Conservation (phyloP, 2,888 invertebrate genomes). For the Drosophila engyochracea region DNA sequence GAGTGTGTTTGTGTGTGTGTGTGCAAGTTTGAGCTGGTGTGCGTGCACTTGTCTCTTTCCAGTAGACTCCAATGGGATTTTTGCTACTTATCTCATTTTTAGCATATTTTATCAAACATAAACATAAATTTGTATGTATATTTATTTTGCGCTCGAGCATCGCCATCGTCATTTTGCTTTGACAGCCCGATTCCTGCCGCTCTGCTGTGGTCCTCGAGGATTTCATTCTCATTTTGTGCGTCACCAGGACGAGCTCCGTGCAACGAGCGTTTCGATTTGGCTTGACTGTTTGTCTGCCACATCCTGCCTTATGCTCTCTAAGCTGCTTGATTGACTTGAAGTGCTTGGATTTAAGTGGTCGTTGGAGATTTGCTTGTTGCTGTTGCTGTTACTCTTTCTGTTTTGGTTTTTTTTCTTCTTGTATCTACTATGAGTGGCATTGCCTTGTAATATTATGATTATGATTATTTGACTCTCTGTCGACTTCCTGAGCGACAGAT, state of each 20-base stretch:
- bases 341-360: conserved; percentile 70
- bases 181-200: conserved; percentile 13
- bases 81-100: conserved; percentile 78
- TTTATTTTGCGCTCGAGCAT: conserved; percentile 39
- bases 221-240: conserved; percentile 62
- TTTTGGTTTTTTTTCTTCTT: background rate
- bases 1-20: conserved; percentile 11
- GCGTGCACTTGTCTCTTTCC: conserved; percentile 18
- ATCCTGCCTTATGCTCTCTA: conserved; percentile 56
- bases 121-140: conserved; percentile 39
- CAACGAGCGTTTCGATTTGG: conserved; percentile 33
- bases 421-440: conserved; percentile 15
- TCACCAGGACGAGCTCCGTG: conserved; percentile 41
- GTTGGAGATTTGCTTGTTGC: conserved; percentile 58
- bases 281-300: conserved; percentile 25
- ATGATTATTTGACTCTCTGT: conserved; percentile 60
- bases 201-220: conserved; percentile 55
- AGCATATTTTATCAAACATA: conserved; percentile 81
- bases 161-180: conserved; percentile 12
- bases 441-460: conserved; percentile 48
- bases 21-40: conserved; percentile 24
- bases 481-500: conserved; percentile 46
- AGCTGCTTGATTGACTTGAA: conserved; percentile 75
- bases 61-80: conserved; percentile 74
- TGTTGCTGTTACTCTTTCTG: conserved; percentile 9